Evolutionary conservation across 2,113 vertebrate species (phyloP).

Genomic region (Platysteira castanea): DNA sequence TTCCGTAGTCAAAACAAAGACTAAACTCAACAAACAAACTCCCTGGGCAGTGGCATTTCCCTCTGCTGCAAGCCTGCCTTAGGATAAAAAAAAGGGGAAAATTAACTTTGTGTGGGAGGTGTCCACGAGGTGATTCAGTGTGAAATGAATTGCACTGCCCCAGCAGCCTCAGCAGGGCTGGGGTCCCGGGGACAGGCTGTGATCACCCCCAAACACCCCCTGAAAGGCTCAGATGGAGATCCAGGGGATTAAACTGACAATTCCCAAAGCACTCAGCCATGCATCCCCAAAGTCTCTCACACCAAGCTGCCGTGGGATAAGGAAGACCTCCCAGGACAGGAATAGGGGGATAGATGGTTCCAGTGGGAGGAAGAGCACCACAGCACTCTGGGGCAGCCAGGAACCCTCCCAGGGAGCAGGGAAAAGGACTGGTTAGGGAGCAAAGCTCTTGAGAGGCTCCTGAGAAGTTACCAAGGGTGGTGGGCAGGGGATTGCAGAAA

Average conservation of each 20-base stretch:
- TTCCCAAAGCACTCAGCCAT: not conserved
- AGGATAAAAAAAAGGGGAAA: not conserved
- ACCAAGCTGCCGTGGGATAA: not conserved
- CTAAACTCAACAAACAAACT: not conserved
- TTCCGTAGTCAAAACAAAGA: not conserved
- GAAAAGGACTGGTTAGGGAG: not conserved
- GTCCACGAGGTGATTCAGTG: not conserved
- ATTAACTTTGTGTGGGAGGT: not conserved
- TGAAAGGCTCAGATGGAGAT: not conserved
- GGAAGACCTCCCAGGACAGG: not conserved
- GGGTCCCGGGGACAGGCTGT: not conserved
- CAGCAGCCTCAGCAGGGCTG: not conserved
- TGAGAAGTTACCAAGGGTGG: too few species aligned
- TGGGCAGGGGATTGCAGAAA: not conserved
- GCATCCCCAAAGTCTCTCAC: not conserved
- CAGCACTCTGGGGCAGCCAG: not conserved
- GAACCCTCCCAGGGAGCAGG: not conserved
- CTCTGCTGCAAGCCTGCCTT: not conserved
- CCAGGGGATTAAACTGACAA: too few species aligned
- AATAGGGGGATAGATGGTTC: not conserved
- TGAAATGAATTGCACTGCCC: not conserved
- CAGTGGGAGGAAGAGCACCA: not conserved
- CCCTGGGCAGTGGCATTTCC: not conserved
- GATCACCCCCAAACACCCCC: fast-evolving
- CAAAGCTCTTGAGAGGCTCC: not conserved